Evolutionary conservation across 2,797 vertebrate species (phyloP).

Genomic region (Tauraco hartlaubi): DNA sequence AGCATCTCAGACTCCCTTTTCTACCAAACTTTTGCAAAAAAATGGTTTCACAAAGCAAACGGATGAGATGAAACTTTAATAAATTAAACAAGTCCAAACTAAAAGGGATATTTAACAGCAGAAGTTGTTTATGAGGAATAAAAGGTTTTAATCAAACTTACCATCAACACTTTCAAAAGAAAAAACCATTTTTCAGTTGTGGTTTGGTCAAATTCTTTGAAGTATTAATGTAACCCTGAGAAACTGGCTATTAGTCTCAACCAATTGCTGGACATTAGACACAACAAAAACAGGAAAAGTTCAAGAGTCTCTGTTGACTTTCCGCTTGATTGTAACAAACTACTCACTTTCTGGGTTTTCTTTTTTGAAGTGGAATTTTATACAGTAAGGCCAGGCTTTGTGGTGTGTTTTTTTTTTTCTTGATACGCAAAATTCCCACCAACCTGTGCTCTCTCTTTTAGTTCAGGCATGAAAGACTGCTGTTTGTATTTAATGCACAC

Average conservation of each 20-base stretch:
- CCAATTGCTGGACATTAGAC: slow-evolving; percentile 61
- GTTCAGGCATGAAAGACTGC: neutral
- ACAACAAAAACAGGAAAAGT: slow-evolving; percentile 75
- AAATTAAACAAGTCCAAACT: neutral
- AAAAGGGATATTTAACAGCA: slow-evolving; percentile 8
- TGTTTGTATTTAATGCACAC: neutral
- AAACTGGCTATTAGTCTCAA: slow-evolving; percentile 52
- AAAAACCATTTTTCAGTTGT: slow-evolving; percentile 60
- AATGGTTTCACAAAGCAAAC: neutral
- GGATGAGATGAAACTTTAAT: neutral
- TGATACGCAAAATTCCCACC: slow-evolving; percentile 29
- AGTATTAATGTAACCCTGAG: slow-evolving; percentile 64
- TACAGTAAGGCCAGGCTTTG: neutral
- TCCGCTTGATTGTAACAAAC: slow-evolving; percentile 64
- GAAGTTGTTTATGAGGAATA: slow-evolving; percentile 29
- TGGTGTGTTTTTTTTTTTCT: neutral
- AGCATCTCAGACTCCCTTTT: neutral
- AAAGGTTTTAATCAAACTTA: slow-evolving; percentile 48
- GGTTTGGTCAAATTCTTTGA: slow-evolving; percentile 56
- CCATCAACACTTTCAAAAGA: slow-evolving; percentile 51
- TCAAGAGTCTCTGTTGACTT: slow-evolving; percentile 68
- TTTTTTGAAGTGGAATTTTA: slow-evolving; percentile 67
- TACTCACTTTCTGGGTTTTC: slow-evolving; percentile 52
- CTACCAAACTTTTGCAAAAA: neutral
- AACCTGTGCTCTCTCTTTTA: neutral